Evolutionary conservation across 1,140 invertebrate species (phyloP), one percentile per base, ranked within the genome.

Genomic region (Bicyclus anynana): DNA sequence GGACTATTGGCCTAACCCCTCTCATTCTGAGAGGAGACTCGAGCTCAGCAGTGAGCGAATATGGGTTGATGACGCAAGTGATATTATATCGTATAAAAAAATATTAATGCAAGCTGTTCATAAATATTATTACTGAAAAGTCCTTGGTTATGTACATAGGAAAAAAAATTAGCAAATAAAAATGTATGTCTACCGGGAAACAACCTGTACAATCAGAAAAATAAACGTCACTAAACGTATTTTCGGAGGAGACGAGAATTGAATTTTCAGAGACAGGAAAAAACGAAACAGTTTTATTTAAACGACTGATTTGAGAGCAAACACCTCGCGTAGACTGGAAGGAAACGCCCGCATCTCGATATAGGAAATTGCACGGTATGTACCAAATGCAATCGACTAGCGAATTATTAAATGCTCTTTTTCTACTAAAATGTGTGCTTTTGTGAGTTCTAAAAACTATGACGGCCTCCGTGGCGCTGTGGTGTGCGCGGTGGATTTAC

Each of bases 261-360:
- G 76, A 79, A 79, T 77, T 80, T 72, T 65, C 63, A 69, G 66
- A 72, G 71, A 69, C 68, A 64, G 65, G 59, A 70, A 84, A 81
- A 82, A 81, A 82, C 69, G 74, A 81, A 80, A 77, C 78, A 76
- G 72, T 77, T 83, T 78, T 83, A 78, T 81, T 81, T 81, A 83
- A 85, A 79, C 80, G 70, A 75, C 77, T 85, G 82, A 85, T 85
- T 85, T 85, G 72, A 77, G 78, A 80, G 80, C 80, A 85, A 83
- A 85, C 75, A 83, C 72, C 71, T 72, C 63, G 59, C 71, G 72
- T 53, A 64, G 69, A 63, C 65, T 56, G 62, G 66, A 62, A 65
- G 68, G 59, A 67, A 64, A 65, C 62, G 60, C 76, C 76, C 77
- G 79, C 75, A 80, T 80, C 66, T 68, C 67, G 64, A 73, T 73